Evolutionary conservation across 2,888 invertebrate genomes (phyloP), one percentile per base, ranked within the genome.

Genomic region (Hemaris fuciformis): DNA sequence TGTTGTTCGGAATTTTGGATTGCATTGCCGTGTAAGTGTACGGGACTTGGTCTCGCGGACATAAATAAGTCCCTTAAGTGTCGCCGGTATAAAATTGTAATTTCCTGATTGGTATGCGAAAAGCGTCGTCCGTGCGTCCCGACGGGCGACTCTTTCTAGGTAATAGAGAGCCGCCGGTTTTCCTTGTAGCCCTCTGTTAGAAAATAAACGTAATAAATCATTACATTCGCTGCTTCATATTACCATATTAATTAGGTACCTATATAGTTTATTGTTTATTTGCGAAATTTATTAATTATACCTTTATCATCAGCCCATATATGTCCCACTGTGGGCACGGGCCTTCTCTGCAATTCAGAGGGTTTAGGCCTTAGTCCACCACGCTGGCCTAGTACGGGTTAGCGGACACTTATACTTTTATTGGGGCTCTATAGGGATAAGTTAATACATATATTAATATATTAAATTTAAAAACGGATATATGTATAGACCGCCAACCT

Each of bases 141-240:
- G 69, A 68, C 68, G 67, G n/a, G 58, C 61, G 66, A 73, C 77
- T 76, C 74, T 77, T 77, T 81, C 77, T 79, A 76, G 72, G 66
- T 66, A 71, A 69, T 81, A 85, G 89, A 87, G 89, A 87, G 86
- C 74, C 75, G 75, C 43, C 66, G 60, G 78, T 86, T 89, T 89
- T 87, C 86, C 88, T 71, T 85, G 81, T 83, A 79, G 76, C 79
- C 74, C 69, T 72, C 77, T 74, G 79, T 77, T 76, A 75, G 67
- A 74, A 76, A 82, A 85, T 81, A 84, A 85, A 85, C 86, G 85
- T 73, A 53, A 53, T 53, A 53, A 31, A 53, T 53, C 18, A 48
- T 48, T 27, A 53, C 53, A 53, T 53, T 53, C 53, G 27, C 53
- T 53, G 10, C 53, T 18, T 18, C 3, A 23, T 20, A 53, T 31